Evolutionary conservation across 1,140 invertebrate genomes (phyloP), one percentile per base, ranked within the genome.

Genomic region (Ceratina japonica): DNA sequence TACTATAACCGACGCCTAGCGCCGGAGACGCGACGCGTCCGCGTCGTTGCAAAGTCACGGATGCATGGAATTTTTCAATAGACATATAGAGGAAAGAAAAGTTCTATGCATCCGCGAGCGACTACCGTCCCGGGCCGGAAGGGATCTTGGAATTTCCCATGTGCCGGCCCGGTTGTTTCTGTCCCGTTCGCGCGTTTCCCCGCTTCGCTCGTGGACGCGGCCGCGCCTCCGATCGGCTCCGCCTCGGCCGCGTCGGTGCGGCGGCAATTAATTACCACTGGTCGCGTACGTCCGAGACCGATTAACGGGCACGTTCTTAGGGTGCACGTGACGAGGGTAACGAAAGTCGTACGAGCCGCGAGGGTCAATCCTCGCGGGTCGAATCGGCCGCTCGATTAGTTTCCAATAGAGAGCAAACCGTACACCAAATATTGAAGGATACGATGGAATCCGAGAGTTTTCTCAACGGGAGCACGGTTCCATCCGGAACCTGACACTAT

Each of bases 11-110:
- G 44, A 10, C 22, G 13, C 8, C 22, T 37, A 59, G 54, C 27
- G n/a, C 3, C 37, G 37, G 37, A 44, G 37, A 44, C 10, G 10
- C 13, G 16, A 13, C 24, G 12, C 16, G 24, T 31, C 37, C 37
- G 44, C 22, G 64, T 31, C 22, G 16, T 24, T 2, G 24, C 51
- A 37, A 73, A 37, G 66, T 77, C 75, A 71, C 65, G 74, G 79
- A 81, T 81, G 79, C 79, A 81, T 81, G 65, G 79, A 77, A 81
- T 81, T 81, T 81, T 81, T 80, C 78, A 75, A 74, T 80, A 77
- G 80, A 59, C 65, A 5, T 22, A 27, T 22, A 27, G 52, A 54
- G 69, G 71, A 70, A 78, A 66, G 37, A 18, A 22, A 51, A 65
- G 58, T 31, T 51, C 51, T 64, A 51, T 65, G 73, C 59, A 37